Conservation (phyloP, 2,888 invertebrate genomes). For the Nemurella pictetii region DNA sequence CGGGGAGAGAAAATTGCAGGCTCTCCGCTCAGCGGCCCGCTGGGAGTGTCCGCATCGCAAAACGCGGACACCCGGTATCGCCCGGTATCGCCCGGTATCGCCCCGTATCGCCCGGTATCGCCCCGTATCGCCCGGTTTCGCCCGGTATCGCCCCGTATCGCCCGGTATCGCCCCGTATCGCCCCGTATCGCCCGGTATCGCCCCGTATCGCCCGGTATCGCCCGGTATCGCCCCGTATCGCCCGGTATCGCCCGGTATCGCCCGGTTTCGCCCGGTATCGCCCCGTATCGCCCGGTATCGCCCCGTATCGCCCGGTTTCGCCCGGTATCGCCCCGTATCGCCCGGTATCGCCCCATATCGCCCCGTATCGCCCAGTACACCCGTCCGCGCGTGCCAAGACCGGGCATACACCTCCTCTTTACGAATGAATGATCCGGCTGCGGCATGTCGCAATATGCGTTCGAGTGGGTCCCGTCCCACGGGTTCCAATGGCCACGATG, state of each 20-base stretch:
- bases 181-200: not conserved
- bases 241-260: too few species aligned
- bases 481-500: not conserved
- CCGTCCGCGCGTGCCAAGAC: not conserved
- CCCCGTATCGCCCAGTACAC: not conserved
- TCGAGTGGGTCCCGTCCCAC: not conserved
- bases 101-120: not conserved
- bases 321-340: not conserved
- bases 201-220: not conserved
- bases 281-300: not conserved
- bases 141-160: not conserved
- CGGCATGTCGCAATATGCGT: constrained; percentile 4
- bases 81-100: not conserved
- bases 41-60: not conserved
- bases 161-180: not conserved
- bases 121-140: not conserved
- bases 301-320: not conserved
- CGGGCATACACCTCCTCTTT: not conserved
- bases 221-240: not conserved
- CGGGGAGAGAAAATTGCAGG: not conserved
- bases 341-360: not conserved
- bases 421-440: not conserved
- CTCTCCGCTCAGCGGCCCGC: not conserved
- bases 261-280: too few species aligned
- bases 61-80: too few species aligned